These are phyloP conservation scores for Drosophila repletoides DNA, from an alignment of 1,140 invertebrate species.

Conservation along the genomic window DNA sequence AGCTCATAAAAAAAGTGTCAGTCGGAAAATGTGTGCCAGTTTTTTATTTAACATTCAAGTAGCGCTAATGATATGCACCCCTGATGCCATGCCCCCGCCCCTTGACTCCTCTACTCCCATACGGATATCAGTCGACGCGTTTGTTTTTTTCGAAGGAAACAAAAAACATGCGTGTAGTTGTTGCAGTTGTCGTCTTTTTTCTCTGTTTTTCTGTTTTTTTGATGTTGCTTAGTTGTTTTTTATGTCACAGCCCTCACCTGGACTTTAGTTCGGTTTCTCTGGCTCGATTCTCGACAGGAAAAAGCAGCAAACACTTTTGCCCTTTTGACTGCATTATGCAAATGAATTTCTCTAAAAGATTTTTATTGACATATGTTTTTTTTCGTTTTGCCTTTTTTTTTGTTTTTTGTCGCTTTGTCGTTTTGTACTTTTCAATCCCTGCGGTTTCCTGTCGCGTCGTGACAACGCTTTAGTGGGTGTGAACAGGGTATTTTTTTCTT, in stretches of 20 bases:
- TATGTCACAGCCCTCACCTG: conserved; percentile 36
- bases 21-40: conserved; percentile 72
- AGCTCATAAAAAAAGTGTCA: conserved; percentile 61
- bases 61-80: conserved; percentile 76
- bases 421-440: neutral
- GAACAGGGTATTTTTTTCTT: conserved; percentile 72
- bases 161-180: conserved; percentile 71
- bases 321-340: conserved; percentile 81
- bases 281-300: conserved; percentile 32
- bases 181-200: conserved; percentile 60
- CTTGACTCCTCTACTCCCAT: conserved; percentile 4
- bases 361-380: conserved; percentile 81
- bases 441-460: conserved; percentile 65
- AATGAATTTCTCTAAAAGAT: conserved; percentile 64
- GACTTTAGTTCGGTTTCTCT: conserved; percentile 27
- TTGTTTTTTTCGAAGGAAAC: conserved; percentile 66
- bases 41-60: conserved; percentile 24
- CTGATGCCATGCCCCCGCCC: conserved; percentile 36
- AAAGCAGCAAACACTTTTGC: conserved; percentile 49
- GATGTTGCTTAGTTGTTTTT: conserved; percentile 55
- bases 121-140: conserved; percentile 57
- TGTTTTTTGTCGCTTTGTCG: conserved; percentile 7
- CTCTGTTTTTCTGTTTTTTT: no score
- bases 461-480: conserved; percentile 65
- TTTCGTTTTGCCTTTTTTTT: conserved; percentile 22